phyloP scores from a whole-genome alignment of 2,797 vertebrate species.

The Scleropages formosus region DNA sequence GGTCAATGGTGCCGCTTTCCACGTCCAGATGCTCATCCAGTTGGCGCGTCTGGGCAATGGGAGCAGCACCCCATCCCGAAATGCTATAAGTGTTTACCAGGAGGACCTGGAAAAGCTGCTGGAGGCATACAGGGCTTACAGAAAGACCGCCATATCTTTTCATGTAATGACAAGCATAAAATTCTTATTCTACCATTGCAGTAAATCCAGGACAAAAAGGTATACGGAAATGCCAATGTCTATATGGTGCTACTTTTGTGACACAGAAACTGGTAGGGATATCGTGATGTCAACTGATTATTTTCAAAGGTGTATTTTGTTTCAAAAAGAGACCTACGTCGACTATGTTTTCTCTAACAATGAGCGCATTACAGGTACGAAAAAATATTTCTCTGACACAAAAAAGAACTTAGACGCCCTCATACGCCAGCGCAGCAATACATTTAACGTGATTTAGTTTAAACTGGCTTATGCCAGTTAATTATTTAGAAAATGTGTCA shows the following conservation, averaged over 20 bases:
- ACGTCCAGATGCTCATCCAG: constrained; percentile 30
- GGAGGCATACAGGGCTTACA: background rate
- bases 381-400: background rate
- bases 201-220: too few relatives aligned
- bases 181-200: too few relatives aligned
- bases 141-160: background rate
- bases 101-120: background rate
- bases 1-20: constrained; percentile 29
- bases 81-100: background rate
- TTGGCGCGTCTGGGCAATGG: background rate
- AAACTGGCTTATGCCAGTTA: too few relatives aligned
- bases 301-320: too few relatives aligned
- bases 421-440: too few relatives aligned
- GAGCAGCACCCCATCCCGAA: background rate
- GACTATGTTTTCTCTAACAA: background rate
- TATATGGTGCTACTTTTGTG: background rate
- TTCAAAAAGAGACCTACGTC: background rate
- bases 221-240: too few relatives aligned
- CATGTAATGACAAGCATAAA: too few relatives aligned
- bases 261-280: background rate
- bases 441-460: too few relatives aligned
- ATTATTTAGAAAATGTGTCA: too few relatives aligned
- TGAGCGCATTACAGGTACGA: background rate
- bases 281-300: background rate
- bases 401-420: background rate